Conservation (phyloP, 2,797 vertebrate genomes). For the Leptodactylus fallax region DNA sequence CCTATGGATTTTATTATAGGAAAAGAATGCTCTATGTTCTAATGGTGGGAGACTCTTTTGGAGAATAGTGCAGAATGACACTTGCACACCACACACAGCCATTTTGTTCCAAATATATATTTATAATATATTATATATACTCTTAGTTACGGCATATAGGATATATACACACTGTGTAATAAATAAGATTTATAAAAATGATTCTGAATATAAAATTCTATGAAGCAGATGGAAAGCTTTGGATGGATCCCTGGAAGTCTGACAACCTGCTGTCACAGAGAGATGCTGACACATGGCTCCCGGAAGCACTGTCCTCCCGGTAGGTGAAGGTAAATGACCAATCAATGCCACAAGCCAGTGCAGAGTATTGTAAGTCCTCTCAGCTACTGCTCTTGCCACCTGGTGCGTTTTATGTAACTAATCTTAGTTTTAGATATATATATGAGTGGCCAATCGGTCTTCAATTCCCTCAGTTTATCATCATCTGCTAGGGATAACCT, state of each 20-base stretch:
- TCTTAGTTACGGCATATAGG: constrained; percentile 98
- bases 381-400: neutral
- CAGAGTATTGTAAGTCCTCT: neutral
- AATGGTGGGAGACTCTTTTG: neutral
- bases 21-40: neutral
- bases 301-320: neutral
- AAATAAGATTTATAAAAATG: constrained; percentile 99
- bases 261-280: constrained; percentile 74
- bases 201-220: constrained; percentile 94
- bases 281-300: neutral
- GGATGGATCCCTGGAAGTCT: constrained; percentile 87
- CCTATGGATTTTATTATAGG: no score
- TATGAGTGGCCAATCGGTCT: no score
- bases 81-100: neutral
- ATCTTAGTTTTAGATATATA: constrained; percentile 5
- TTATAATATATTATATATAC: constrained; percentile 99
- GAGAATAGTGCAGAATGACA: no score
- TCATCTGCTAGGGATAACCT: neutral
- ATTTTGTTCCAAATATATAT: constrained; percentile 99
- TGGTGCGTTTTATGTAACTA: neutral
- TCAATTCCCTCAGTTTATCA: neutral
- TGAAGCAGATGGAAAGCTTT: constrained; percentile 76
- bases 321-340: neutral
- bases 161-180: constrained; percentile 95
- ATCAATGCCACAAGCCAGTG: neutral